Base-by-base conservation (phyloP, 2,888 invertebrate species). In the Rhimphoctona megacephalus region DNA sequence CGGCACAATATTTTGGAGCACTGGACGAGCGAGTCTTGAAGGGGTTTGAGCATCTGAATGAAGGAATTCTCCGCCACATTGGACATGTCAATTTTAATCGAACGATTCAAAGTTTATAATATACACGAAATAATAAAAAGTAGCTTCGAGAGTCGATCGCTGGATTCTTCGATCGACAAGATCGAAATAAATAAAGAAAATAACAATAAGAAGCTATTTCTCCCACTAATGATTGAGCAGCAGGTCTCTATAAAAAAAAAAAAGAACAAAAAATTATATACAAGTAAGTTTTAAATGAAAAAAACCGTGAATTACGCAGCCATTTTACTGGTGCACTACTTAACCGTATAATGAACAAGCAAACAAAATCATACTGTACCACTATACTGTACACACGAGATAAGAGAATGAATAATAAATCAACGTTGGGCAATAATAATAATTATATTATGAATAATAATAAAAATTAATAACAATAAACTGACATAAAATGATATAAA, bases 371-470 rank as follows among this genome's bases (percentile, higher is more conserved):
- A 67, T 80, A 72, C 72, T 83, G 83, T 83, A 81, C 72, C 69
- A 57, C 36, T 80, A 77, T 86, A 80, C 17, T 78, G 73, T 74
- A 84, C 67, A 86, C 86, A 81, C 66, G 81, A 86, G 72, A 81
- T 78, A 83, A 77, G 83, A 77, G 61, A 77, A 74, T 77, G 77
- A 86, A 86, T 69, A 77, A 82, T 82, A 76, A 74, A 83, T 81
- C 76, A 81, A 86, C 67, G 73, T 86, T 84, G 83, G 86, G 86
- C 86, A 86, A 86, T 85, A 85, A 85, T 85, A 80, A 79, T 70
- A 17, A 76, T 61, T 36, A 54, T 61, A 73, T 36, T 36, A 73
- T n/a, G 54, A 70, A 78, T 49, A 46, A 74, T 73, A 52, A 61
- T 3, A 33, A 52, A 72, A 33, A 49, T 72, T 61, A 49, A 83